These are phyloP conservation scores for Pseudopipra pipra DNA, from an alignment of 2,113 vertebrate genomes.

Conservation along the genomic window DNA sequence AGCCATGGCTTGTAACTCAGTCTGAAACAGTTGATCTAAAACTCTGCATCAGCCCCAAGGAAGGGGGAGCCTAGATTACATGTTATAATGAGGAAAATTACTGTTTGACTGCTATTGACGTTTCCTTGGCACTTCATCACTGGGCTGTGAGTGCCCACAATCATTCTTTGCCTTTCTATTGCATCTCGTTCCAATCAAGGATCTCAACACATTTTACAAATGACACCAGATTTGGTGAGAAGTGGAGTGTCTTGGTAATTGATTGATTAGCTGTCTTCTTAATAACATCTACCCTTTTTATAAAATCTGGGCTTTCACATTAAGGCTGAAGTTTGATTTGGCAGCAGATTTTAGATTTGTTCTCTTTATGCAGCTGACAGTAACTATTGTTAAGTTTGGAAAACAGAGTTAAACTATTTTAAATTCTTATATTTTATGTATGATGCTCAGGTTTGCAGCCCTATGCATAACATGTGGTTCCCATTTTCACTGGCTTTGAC, in stretches of 20 bases:
- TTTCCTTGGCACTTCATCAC: constrained; percentile 18
- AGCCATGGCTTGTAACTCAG: not conserved
- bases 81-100: constrained; percentile 29
- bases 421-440: not conserved
- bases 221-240: not conserved
- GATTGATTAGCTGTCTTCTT: constrained; percentile 54
- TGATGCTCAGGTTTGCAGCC: not conserved
- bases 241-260: not conserved
- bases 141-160: not conserved
- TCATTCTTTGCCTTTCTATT: not conserved
- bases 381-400: not conserved
- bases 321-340: constrained; percentile 21
- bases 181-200: not conserved
- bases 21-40: not conserved
- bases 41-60: not conserved
- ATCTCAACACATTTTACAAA: not conserved
- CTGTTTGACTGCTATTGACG: not conserved
- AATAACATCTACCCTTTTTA: not conserved
- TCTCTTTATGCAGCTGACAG: not conserved
- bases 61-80: not conserved
- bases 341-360: not conserved
- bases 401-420: not conserved
- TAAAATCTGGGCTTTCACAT: not conserved
- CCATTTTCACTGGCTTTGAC: not conserved
- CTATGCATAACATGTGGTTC: rapidly evolving